phyloP scores from a whole-genome alignment of 2,797 vertebrate genomes.

The Pangasius krempfi region DNA sequence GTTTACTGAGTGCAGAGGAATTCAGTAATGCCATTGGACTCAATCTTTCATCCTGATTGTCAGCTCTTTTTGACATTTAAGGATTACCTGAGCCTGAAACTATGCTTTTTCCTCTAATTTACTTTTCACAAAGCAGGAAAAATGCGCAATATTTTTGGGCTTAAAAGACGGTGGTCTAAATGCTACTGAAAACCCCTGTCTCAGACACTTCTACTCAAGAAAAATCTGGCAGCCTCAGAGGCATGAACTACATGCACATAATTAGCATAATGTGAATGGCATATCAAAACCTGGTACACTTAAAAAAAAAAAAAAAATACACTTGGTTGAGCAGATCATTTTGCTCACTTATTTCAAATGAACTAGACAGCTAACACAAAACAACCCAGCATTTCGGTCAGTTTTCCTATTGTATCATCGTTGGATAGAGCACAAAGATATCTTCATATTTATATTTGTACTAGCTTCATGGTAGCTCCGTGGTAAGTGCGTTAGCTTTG shows the following conservation, averaged over 20 bases:
- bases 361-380: background rate
- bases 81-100: constrained; percentile 29
- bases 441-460: background rate
- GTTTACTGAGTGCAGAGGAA: constrained; percentile 50
- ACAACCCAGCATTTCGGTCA: background rate
- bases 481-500: background rate
- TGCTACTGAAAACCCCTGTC: background rate
- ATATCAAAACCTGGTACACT: background rate
- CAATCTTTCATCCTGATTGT: constrained; percentile 42
- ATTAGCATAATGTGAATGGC: background rate
- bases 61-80: constrained; percentile 45
- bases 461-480: background rate
- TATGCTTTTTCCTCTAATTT: constrained; percentile 6
- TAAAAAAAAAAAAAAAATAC: background rate
- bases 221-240: background rate
- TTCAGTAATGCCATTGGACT: constrained; percentile 40
- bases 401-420: background rate
- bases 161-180: background rate
- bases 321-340: background rate
- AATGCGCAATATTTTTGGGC: background rate
- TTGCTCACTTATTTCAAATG: background rate
- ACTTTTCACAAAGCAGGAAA: background rate
- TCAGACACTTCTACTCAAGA: background rate
- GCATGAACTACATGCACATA: background rate
- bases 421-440: background rate